Conservation (phyloP, 2,888 invertebrate species). For the Cephus spinipes region DNA sequence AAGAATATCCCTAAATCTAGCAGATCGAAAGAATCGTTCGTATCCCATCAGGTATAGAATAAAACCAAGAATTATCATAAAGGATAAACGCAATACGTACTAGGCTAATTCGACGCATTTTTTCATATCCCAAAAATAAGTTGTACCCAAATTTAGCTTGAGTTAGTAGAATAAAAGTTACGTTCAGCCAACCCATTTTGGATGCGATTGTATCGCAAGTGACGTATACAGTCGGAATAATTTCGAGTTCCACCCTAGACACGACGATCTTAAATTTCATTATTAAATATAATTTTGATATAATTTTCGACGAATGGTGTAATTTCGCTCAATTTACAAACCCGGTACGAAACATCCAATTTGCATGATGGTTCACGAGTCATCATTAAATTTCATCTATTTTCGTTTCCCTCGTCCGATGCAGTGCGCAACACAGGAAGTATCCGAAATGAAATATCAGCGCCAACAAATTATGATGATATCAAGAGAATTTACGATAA, state of each 20-base stretch:
- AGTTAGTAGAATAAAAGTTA: too few relatives aligned
- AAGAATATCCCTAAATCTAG: background rate
- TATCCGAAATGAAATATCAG: conserved; percentile 1
- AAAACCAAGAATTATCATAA: too few relatives aligned
- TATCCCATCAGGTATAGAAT: too few relatives aligned
- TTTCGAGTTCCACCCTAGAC: too few relatives aligned
- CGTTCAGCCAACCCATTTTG: too few relatives aligned
- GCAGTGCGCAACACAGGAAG: background rate
- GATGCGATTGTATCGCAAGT: too few relatives aligned
- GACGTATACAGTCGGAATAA: too few relatives aligned
- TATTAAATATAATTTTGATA: background rate
- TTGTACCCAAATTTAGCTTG: too few relatives aligned
- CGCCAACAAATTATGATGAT: conserved; percentile 5
- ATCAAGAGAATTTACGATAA: conserved; percentile 13
- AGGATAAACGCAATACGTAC: too few relatives aligned
- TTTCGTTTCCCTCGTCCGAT: background rate
- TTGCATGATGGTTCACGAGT: background rate
- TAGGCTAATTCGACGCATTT: too few relatives aligned
- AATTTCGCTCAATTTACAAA: too few relatives aligned
- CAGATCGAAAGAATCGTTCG: background rate
- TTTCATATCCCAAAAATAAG: too few relatives aligned
- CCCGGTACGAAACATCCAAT: background rate
- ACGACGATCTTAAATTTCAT: background rate
- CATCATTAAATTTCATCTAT: background rate
- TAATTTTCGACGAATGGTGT: background rate